Evolutionary conservation across 23 tunicate species (phyloP), one percentile per base, ranked within the genome.

Genomic region (Ciona savignyi): DNA sequence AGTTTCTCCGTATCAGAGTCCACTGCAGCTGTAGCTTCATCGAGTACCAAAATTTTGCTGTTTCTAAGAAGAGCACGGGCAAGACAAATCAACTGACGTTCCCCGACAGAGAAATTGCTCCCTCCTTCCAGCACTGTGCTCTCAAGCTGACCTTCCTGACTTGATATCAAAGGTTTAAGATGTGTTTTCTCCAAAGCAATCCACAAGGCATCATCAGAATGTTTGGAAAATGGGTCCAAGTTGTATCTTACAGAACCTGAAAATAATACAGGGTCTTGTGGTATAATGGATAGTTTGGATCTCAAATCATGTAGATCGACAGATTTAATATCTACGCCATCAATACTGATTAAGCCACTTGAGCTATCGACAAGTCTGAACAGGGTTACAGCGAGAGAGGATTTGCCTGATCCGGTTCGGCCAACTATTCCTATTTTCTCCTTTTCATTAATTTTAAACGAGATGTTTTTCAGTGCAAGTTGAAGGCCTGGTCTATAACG

Each of bases 11-110:
- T 92, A 30, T 78, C 80, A 30, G 65, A 60, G 51, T 92, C 98
- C 32, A 92, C 80, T 15, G 98, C 84, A 65, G 98, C 98, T 1
- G 98, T 92, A 1, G 98, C 98, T 77, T 92, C 98, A 66, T 92
- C 98, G 30, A 92, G 65, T 42, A 92, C 63, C 70, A 92, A 60
- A 11, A 92, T 66, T 70, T 92, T 85, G 60, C 76, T 78, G 20
- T 67, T 73, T 11, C 98, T 74, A 26, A 88, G 51, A 30, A 88
- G 61, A 1, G 96, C 96, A 24, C 96, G 48, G 3, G 96, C 83
- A n/a, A 88, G 81, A 61, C 96, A 88, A 63, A 88, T 35, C 27
- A 88, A 73, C 75, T 88, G 96, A 0, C 87, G 70, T 35, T 88
- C 96, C 2, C 96, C 96, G 9, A 88, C 84, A 0, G 98, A 92